Evolutionary conservation across 2,888 invertebrate species (phyloP), one percentile per base, ranked within the genome.

Genomic region (Ptychoptera contaminata): DNA sequence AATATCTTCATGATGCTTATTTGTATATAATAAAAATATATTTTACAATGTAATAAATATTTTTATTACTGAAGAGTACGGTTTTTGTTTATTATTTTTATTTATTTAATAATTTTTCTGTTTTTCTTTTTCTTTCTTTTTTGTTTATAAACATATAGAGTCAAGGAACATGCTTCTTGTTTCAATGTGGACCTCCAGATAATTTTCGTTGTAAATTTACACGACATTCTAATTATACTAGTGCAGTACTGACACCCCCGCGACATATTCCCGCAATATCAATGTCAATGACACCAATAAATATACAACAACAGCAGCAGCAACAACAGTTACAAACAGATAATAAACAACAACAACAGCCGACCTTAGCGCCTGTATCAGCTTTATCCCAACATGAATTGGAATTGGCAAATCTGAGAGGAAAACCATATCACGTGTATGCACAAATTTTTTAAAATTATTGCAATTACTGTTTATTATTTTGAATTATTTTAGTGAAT

Each of bases 121-220:
- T n/a, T n/a, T n/a, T n/a, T n/a, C n/a, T n/a, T 23, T 5, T 23
- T 23, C 7, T 23, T 7, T 23, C 23, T 3, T 23, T 23, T 23
- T 23, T 23, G 23, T 23, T n/a, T n/a, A n/a, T n/a, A n/a, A n/a
- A n/a, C n/a, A 23, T 23, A 14, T 34, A 84, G 83, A 81, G 76
- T 53, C 76, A 82, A 4, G 88, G 88, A 48, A 86, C 87, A 60
- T 92, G 91, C 63, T 92, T 91, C 63, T 69, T 92, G 51, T 92
- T 92, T 65, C 81, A 84, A 63, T 92, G 92, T 62, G 91, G 92
- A 2, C 79, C 86, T 6, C 80, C 86, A 0, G 84, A 86, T 60
- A 85, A 90, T 63, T 90, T 91, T 66, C 83, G 86, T 57, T 92
- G 92, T 69, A 88, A 88, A 71, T 92, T 92, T 61, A 88, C 90